Conservation (phyloP, 2,797 vertebrate species). For the Esox lucius region DNA sequence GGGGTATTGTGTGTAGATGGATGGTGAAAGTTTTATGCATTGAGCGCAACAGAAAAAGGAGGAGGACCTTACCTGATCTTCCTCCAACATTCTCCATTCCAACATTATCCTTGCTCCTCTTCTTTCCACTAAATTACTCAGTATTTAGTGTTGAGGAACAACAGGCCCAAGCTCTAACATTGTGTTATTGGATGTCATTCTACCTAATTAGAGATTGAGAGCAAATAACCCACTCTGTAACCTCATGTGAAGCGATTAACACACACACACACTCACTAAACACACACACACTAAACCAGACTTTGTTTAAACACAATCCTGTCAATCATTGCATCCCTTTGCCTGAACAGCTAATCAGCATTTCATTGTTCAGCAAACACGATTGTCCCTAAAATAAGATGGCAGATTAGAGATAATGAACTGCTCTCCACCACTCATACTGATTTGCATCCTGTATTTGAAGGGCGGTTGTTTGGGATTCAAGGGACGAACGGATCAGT, state of each 20-base stretch:
- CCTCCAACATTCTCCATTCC: no score
- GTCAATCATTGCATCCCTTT: constrained; percentile 68
- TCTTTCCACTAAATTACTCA: constrained; percentile 30
- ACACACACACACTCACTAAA: constrained; percentile 1
- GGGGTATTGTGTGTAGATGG: no score
- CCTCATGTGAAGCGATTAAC: constrained; percentile 67
- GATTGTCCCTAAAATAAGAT: constrained; percentile 59
- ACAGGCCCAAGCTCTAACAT: constrained; percentile 43
- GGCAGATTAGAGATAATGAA: constrained; percentile 64
- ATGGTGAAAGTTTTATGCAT: no score
- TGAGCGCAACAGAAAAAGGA: no score
- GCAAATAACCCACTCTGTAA: constrained; percentile 58
- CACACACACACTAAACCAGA: constrained; percentile 56
- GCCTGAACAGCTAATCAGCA: constrained; percentile 63
- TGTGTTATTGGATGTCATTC: constrained; percentile 58
- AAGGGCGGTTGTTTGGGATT: constrained; percentile 31
- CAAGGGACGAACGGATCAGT: constrained; percentile 43
- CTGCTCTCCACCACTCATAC: constrained; percentile 33
- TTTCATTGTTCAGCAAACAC: constrained; percentile 73
- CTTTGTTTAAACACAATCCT: constrained; percentile 70
- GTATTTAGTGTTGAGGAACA: constrained; percentile 33
- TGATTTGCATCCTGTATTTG: constrained; percentile 45
- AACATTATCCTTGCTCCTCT: not conserved
- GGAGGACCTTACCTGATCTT: no score
- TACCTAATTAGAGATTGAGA: constrained; percentile 64